A percentile compares a stretch with the other conserved stretches of the same genome.
Evolutionary conservation across 2,888 invertebrate species (phyloP).

Genomic region (Cephus nigrinus): DNA sequence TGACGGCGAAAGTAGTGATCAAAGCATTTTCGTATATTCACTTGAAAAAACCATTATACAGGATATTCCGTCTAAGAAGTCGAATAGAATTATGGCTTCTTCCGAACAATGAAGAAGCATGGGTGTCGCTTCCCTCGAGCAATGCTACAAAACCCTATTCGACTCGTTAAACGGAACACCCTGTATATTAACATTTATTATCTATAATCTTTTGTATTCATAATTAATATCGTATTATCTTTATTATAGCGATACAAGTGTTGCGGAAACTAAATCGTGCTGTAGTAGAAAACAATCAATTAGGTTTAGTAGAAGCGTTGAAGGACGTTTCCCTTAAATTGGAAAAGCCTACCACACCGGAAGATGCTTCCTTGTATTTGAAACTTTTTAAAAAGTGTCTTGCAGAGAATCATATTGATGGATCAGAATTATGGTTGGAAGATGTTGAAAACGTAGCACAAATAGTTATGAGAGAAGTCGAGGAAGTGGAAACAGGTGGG

Average conservation of each 20-base stretch:
- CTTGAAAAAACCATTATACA: neutral
- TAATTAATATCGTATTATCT: conserved; percentile 19
- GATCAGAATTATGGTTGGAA: conserved; percentile 72
- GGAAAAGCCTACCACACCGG: conserved; percentile 64
- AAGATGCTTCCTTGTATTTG: conserved; percentile 70
- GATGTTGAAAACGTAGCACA: conserved; percentile 69
- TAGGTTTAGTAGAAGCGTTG: conserved; percentile 67
- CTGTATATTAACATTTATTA: neutral
- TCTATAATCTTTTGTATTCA: neutral
- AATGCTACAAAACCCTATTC: neutral
- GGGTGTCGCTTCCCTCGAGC: neutral
- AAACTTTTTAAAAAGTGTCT: conserved; percentile 69
- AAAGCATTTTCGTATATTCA: neutral
- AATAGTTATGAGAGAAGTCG: conserved; percentile 68
- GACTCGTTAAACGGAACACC: neutral
- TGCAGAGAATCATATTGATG: conserved; percentile 66
- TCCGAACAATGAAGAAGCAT: no score
- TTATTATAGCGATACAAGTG: conserved; percentile 69
- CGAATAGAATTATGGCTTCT: no score
- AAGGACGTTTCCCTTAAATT: conserved; percentile 68
- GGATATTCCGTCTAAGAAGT: neutral
- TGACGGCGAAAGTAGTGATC: conserved; percentile 68
- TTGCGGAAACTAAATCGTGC: conserved; percentile 73
- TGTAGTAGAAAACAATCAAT: conserved; percentile 69
- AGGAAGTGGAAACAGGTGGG: conserved; percentile 67